Conservation (phyloP, 2,797 vertebrate species). For the Sebastes steindachneri region DNA sequence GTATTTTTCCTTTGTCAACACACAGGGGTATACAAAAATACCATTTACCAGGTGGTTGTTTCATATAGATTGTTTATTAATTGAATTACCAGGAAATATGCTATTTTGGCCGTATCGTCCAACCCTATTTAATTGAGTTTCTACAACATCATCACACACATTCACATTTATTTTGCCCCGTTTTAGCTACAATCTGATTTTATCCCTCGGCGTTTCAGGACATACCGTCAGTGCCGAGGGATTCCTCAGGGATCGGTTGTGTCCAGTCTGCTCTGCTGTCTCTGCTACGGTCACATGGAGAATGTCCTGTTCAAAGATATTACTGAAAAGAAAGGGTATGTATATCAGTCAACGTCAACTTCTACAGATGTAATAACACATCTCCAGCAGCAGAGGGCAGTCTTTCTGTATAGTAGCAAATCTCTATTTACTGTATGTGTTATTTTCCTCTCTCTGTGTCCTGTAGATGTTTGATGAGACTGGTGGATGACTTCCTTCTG, state of each 20-base stretch:
- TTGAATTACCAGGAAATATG: too few species aligned
- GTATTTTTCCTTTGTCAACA: background rate
- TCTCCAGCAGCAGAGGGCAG: conserved; percentile 43
- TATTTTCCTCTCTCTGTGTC: background rate
- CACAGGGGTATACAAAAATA: background rate
- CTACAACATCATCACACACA: too few species aligned
- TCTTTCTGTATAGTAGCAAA: background rate
- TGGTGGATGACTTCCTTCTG: conserved; percentile 95
- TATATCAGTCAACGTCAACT: background rate
- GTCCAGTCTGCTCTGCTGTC: conserved; percentile 91
- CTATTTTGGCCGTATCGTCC: background rate
- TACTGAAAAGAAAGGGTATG: conserved; percentile 83
- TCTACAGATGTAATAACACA: conserved; percentile 17
- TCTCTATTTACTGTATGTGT: background rate
- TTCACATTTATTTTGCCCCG: background rate
- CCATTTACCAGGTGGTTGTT: fast-evolving
- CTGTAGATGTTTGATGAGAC: conserved; percentile 89
- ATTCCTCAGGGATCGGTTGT: conserved; percentile 93
- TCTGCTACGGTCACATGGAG: conserved; percentile 97
- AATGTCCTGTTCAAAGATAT: conserved; percentile 81
- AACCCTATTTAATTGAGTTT: background rate
- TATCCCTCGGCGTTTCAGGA: conserved; percentile 74
- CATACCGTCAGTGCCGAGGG: conserved; percentile 88
- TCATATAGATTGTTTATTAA: too few species aligned
- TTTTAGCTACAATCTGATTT: background rate